phyloP scores from a whole-genome alignment of 2,113 vertebrate species.

The Mungos mungo region DNA sequence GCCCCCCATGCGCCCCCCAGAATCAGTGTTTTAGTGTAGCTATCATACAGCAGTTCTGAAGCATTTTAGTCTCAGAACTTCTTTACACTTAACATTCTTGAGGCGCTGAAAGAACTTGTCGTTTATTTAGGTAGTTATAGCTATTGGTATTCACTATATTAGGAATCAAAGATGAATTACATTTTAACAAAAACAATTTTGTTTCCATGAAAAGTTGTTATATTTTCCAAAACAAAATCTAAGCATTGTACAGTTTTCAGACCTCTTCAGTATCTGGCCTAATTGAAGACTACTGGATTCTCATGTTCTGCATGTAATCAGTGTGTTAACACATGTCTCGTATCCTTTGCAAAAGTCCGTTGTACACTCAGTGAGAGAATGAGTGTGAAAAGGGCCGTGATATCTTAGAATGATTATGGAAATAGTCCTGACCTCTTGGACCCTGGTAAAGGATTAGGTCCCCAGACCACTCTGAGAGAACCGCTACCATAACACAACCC shows the following conservation, averaged over 20 bases:
- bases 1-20: not conserved
- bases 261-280: not conserved
- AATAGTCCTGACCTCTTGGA: not conserved
- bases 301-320: not conserved
- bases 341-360: not conserved
- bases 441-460: not conserved
- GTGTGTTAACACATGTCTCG: not conserved
- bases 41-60: not conserved
- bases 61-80: not conserved
- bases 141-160: not conserved
- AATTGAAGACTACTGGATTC: not conserved
- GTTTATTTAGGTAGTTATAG: not conserved
- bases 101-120: not conserved
- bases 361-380: not conserved
- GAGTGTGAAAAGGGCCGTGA: not conserved
- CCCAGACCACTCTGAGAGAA: not conserved
- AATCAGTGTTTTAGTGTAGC: not conserved
- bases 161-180: not conserved
- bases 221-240: not conserved
- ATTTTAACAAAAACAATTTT: not conserved
- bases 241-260: not conserved
- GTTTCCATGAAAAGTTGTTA: not conserved
- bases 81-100: not conserved
- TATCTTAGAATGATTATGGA: not conserved
- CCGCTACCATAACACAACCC: not conserved